These are phyloP conservation scores for Saxidomus purpurata DNA, from an alignment of 1,140 invertebrate species.

Conservation along the genomic window DNA sequence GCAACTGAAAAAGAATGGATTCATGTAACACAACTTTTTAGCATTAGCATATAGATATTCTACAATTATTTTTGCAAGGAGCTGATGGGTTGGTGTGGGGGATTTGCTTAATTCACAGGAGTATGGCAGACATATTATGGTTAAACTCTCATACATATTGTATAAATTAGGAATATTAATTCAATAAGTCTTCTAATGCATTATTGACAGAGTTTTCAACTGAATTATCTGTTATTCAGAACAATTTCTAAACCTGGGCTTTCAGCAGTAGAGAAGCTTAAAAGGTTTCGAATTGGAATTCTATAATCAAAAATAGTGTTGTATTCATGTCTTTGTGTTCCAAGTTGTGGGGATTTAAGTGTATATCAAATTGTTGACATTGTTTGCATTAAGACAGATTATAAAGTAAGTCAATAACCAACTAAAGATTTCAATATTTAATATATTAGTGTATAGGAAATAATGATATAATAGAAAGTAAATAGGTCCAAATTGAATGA, in stretches of 20 bases:
- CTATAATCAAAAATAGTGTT: slow-evolving; percentile 13
- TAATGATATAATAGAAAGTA: slow-evolving; percentile 11
- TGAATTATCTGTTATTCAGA: not conserved
- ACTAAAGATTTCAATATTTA: not conserved
- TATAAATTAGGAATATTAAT: not conserved
- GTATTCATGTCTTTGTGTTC: not conserved
- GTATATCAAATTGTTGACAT: not conserved
- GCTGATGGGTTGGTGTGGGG: no score
- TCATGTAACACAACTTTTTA: no score
- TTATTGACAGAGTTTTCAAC: not conserved
- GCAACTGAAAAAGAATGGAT: no score
- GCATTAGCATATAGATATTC: no score
- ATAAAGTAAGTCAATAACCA: not conserved
- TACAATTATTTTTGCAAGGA: no score
- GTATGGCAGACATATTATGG: no score
- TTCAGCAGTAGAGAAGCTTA: not conserved
- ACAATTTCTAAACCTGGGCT: not conserved
- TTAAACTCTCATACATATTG: no score
- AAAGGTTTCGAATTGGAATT: slow-evolving; percentile 16
- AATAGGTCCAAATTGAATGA: not conserved
- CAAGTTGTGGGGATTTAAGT: not conserved
- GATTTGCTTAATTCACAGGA: no score
- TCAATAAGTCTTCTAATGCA: not conserved
- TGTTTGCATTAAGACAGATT: not conserved
- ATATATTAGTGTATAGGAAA: not conserved